These are phyloP conservation scores for Arnoldichthys spilopterus DNA, from an alignment of 2,797 vertebrate genomes.

Conservation along the genomic window DNA sequence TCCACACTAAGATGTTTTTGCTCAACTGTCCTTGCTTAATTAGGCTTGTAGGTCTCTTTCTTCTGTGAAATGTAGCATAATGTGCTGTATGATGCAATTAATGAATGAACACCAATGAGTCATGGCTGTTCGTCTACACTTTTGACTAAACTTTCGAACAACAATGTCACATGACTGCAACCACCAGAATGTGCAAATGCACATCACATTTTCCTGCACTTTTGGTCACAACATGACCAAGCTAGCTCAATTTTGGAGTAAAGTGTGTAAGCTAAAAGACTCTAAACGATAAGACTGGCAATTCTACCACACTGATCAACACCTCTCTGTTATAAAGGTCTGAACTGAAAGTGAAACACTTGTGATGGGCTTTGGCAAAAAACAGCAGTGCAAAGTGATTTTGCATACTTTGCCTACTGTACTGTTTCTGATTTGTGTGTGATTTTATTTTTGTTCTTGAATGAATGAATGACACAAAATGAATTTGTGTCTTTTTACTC, in stretches of 20 bases:
- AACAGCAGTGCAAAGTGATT: not conserved
- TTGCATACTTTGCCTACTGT: not conserved
- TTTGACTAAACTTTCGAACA: conserved; percentile 24
- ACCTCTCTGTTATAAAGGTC: not conserved
- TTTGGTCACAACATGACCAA: too few species aligned
- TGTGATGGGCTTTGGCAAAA: not conserved
- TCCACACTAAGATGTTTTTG: too few species aligned
- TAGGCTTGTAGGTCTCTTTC: not conserved
- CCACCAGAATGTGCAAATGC: not conserved
- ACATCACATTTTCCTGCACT: too few species aligned
- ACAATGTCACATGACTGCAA: not conserved
- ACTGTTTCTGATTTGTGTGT: not conserved
- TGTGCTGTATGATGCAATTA: not conserved
- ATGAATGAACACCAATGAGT: conserved; percentile 18
- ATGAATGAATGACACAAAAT: not conserved
- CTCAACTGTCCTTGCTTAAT: not conserved
- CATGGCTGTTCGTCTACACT: not conserved
- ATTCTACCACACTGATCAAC: not conserved
- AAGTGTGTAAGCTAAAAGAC: too few species aligned
- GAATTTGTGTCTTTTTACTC: not conserved
- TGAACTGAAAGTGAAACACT: conserved; percentile 17
- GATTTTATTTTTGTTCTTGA: too few species aligned
- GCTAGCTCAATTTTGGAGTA: too few species aligned
- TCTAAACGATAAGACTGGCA: not conserved
- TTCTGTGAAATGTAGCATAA: not conserved